Evolutionary conservation across 2,113 vertebrate genomes (phyloP), one percentile per base, ranked within the genome.

Genomic region (Stigmatopora nigra): DNA sequence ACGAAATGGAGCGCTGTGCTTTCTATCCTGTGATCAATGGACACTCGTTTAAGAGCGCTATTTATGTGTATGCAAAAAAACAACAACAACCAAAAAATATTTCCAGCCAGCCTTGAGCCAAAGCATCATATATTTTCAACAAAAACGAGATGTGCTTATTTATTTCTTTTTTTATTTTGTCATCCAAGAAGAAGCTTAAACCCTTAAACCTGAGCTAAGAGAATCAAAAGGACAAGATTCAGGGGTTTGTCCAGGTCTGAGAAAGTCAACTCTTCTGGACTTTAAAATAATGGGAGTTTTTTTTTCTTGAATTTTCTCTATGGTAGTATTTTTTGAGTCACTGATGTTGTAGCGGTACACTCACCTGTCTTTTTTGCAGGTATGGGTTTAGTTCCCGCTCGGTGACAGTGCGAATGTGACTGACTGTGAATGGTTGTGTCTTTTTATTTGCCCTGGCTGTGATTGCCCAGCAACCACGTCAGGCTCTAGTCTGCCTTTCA

Each of bases 161-260:
- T 87, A 85, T 88, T 75, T 90, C 2, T 31, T 86, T 90, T 86
- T 87, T 62, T 87, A 81, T 76, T 51, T 68, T 82, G 65, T 82
- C 82, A 81, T 77, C 84, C 86, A 89, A 90, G 88, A 79, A 82
- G 77, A 84, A 78, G 64, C 78, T 67, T 67, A 84, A 87, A 60
- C 38, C 82, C 84, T 81, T 84, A 84, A 89, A 88, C 86, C 81
- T 89, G 87, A 89, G 87, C 88, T 89, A 85, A 88, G 72, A 88
- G 81, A 77, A 85, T 76, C 78, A 84, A 84, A 88, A 89, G 79
- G 76, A 88, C 78, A 84, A 78, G 72, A 85, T 85, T 85, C 78
- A 82, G 78, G 84, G 86, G 87, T 86, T 73, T 73, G 81, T 88
- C 79, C 84, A 84, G 79, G 84, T 73, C 68, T 72, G 76, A 90